phyloP scores from a whole-genome alignment of 1,140 invertebrate species.

The Acromyrmex echinatior region DNA sequence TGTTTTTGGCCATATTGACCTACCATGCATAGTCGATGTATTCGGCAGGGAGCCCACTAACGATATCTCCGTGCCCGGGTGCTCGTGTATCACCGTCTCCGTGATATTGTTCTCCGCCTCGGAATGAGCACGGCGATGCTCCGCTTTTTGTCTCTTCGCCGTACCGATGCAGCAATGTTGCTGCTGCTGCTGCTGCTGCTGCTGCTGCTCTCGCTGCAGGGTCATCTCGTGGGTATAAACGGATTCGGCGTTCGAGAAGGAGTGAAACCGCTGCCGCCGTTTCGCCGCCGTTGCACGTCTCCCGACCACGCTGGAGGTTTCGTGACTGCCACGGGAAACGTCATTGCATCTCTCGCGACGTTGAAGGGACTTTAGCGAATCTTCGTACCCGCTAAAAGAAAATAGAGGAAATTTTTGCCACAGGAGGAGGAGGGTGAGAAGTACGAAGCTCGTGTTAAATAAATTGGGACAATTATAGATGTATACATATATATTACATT shows the following conservation, averaged over 20 bases:
- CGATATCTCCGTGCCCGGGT: conserved; percentile 69
- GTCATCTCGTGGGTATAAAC: conserved; percentile 77
- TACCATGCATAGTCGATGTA: conserved; percentile 69
- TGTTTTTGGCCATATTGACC: background rate
- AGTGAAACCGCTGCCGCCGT: conserved; percentile 78
- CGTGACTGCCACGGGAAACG: conserved; percentile 67
- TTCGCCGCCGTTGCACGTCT: conserved; percentile 68
- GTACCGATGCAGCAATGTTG: conserved; percentile 62
- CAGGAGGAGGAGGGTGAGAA: background rate
- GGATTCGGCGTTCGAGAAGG: conserved; percentile 78
- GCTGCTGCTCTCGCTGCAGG: conserved; percentile 71
- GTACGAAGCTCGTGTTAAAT: background rate
- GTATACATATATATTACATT: background rate
- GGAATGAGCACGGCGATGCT: conserved; percentile 74
- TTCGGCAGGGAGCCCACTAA: conserved; percentile 65
- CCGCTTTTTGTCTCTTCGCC: conserved; percentile 71
- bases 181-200: conserved; percentile 7
- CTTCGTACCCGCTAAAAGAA: conserved; percentile 83
- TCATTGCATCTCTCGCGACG: conserved; percentile 76
- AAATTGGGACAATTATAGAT: background rate
- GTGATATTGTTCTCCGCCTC: conserved; percentile 80
- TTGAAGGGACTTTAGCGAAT: conserved; percentile 83
- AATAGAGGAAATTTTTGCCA: background rate
- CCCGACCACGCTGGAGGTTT: conserved; percentile 61
- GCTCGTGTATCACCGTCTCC: conserved; percentile 81